These are phyloP conservation scores for Andrena haemorrhoa DNA, from an alignment of 2,888 invertebrate genomes.

Conservation along the genomic window DNA sequence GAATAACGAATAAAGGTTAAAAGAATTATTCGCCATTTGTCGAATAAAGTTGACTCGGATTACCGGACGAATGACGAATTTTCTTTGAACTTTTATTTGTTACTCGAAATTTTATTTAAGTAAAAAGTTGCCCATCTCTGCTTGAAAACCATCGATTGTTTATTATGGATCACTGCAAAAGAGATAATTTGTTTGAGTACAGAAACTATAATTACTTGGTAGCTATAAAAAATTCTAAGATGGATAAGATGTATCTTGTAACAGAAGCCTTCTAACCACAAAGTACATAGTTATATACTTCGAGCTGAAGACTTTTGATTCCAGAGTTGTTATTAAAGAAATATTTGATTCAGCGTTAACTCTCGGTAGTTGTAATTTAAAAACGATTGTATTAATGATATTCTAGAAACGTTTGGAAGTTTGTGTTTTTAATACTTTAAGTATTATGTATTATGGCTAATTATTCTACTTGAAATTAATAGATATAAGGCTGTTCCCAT, in stretches of 20 bases:
- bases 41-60: too few relatives aligned
- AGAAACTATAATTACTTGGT: neutral
- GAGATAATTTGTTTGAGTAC: neutral
- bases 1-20: too few relatives aligned
- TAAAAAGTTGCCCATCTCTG: too few relatives aligned
- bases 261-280: neutral
- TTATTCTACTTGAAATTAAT: slow-evolving; percentile 54
- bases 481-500: slow-evolving; percentile 65
- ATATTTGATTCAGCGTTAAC: slow-evolving; percentile 17
- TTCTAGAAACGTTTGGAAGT: slow-evolving; percentile 39
- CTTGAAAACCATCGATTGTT: slow-evolving; percentile 5
- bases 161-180: slow-evolving; percentile 1
- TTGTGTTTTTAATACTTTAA: slow-evolving; percentile 55
- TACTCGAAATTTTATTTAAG: too few relatives aligned
- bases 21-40: too few relatives aligned
- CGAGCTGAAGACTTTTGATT: neutral
- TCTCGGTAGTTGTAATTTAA: slow-evolving; percentile 34
- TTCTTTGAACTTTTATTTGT: too few relatives aligned
- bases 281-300: slow-evolving; percentile 3
- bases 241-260: neutral
- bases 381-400: slow-evolving; percentile 36
- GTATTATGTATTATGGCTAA: slow-evolving; percentile 61
- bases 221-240: slow-evolving; percentile 4
- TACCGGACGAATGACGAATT: too few relatives aligned
- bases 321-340: neutral